Percentiles rank a stretch among this genome's conserved stretches.
These are phyloP conservation scores for Morinoia aosen DNA, from an alignment of 2,888 invertebrate species.

Conservation along the genomic window DNA sequence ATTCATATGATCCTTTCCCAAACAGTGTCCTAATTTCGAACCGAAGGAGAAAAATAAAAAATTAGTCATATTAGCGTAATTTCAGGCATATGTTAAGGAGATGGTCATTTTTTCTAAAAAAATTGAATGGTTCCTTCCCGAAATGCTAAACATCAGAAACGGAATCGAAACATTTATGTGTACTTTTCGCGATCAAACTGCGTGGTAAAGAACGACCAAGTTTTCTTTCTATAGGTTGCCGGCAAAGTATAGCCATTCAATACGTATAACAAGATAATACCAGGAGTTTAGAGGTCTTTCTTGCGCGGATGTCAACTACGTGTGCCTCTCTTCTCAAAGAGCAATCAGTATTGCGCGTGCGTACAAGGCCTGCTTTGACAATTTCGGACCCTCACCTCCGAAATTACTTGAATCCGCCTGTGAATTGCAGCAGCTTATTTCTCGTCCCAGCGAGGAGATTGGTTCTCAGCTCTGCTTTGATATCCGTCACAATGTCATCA, in stretches of 20 bases:
- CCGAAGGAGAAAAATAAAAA: too few species aligned
- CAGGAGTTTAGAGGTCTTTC: background rate
- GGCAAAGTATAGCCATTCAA: background rate
- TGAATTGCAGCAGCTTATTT: background rate
- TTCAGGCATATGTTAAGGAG: too few species aligned
- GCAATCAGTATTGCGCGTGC: background rate
- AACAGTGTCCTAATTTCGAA: too few species aligned
- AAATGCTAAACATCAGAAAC: too few species aligned
- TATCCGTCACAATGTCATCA: slow-evolving; percentile 3
- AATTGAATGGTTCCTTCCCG: too few species aligned
- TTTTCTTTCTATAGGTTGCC: background rate
- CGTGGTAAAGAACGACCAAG: too few species aligned
- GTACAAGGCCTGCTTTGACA: background rate
- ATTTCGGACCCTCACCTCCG: background rate
- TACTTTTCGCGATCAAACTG: too few species aligned
- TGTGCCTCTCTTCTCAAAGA: background rate
- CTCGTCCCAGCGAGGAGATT: background rate
- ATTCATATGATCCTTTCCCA: too few species aligned
- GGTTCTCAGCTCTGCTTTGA: background rate
- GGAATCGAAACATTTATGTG: too few species aligned
- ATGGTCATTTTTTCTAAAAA: too few species aligned
- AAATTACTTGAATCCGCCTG: background rate
- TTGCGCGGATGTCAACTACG: background rate
- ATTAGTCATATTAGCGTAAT: too few species aligned
- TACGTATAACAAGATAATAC: background rate